phyloP scores from a whole-genome alignment of 2,888 invertebrate genomes.

The Orthonevra nobilis region DNA sequence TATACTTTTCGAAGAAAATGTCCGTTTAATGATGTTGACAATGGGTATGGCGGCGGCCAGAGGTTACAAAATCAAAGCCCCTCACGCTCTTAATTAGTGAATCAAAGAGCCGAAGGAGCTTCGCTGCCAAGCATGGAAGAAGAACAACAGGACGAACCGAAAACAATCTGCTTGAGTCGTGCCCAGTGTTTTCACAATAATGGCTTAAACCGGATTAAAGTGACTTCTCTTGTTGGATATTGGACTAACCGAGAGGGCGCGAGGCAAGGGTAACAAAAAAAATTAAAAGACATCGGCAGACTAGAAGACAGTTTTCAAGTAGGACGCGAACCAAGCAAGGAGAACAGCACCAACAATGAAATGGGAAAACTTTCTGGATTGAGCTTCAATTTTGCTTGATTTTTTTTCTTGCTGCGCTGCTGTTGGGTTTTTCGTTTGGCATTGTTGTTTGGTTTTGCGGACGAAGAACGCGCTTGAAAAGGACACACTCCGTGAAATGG shows the following conservation, averaged over 20 bases:
- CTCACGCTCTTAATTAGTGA: constrained; percentile 65
- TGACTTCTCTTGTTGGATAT: constrained; percentile 45
- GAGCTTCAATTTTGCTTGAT: constrained; percentile 14
- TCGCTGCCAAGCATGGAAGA: constrained; percentile 1
- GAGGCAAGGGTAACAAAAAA: too few relatives aligned
- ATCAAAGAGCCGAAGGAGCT: constrained; percentile 31
- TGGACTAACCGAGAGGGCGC: background rate
- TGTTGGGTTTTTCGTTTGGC: constrained; percentile 17
- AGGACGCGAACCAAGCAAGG: constrained; percentile 7
- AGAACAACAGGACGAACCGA: too few relatives aligned
- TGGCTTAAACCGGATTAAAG: constrained; percentile 65
- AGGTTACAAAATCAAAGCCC: constrained; percentile 57
- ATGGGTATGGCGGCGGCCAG: background rate
- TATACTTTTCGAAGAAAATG: constrained; percentile 39
- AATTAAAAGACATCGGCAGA: background rate
- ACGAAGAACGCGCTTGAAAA: background rate
- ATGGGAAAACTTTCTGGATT: constrained; percentile 66
- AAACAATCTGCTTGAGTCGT: constrained; percentile 68
- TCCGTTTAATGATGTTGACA: constrained; percentile 53
- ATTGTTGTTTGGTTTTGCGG: constrained; percentile 3
- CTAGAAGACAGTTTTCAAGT: background rate
- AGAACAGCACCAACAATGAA: constrained; percentile 18
- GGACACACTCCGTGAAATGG: constrained; percentile 53
- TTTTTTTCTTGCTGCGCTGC: background rate
- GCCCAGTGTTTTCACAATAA: constrained; percentile 69